Evolutionary conservation across 2,797 vertebrate species (phyloP).

Genomic region (Apogon hyalosoma): DNA sequence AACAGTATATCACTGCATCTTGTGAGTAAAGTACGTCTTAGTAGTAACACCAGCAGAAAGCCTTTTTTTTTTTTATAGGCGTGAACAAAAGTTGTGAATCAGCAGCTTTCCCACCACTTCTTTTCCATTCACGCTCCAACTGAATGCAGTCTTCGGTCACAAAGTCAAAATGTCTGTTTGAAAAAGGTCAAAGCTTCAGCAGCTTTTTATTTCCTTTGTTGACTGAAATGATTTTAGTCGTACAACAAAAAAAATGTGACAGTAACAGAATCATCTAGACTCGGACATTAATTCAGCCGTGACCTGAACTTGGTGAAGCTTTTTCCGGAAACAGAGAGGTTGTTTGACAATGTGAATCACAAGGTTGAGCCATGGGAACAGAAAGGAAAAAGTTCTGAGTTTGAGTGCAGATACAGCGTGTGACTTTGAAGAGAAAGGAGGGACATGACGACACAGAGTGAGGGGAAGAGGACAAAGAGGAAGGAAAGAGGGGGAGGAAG

Average conservation of each 20-base stretch:
- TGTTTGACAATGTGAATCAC: neutral
- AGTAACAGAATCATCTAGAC: no score
- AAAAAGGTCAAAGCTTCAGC: neutral
- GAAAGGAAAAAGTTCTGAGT: neutral
- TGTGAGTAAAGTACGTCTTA: neutral
- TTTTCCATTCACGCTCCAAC: neutral
- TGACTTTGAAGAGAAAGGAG: neutral
- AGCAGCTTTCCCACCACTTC: neutral
- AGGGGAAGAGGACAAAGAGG: slow-evolving; percentile 1
- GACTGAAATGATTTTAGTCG: no score
- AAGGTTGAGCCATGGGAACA: neutral
- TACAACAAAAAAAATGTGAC: no score
- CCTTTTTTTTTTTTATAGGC: neutral
- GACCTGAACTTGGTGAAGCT: no score
- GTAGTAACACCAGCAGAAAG: neutral
- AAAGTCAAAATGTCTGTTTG: neutral
- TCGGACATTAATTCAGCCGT: no score
- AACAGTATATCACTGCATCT: neutral
- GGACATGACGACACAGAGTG: neutral
- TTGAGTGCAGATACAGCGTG: neutral
- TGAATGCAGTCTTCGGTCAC: neutral
- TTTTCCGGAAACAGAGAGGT: neutral
- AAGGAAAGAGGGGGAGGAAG: slow-evolving; percentile 22
- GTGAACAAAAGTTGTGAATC: neutral
- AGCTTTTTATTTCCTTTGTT: no score